Conservation (phyloP, 2,888 invertebrate genomes). For the Caenorhabditis zanzibari region DNA sequence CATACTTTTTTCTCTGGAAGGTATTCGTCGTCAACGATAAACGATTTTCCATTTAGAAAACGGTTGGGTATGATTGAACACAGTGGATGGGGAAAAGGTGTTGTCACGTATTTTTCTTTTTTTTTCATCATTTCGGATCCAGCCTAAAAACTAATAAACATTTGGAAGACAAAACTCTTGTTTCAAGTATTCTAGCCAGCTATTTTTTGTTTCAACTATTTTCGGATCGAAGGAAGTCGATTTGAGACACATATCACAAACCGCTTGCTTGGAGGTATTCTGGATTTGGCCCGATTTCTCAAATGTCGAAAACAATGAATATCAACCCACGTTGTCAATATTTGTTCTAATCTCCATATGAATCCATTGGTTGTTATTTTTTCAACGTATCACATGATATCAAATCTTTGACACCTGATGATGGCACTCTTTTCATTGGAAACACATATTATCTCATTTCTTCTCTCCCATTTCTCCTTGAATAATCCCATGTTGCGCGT, state of each 20-base stretch:
- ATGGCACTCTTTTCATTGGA: slow-evolving; percentile 1
- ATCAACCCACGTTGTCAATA: not conserved
- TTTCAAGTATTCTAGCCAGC: not conserved
- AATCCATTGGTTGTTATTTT: not conserved
- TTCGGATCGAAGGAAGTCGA: not conserved
- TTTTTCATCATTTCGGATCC: not conserved
- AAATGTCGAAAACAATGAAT: not conserved
- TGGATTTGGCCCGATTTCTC: not conserved
- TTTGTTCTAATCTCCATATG: not conserved
- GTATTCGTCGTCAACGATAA: not conserved
- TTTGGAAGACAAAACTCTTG: no score
- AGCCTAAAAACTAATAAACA: no score
- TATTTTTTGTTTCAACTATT: no score
- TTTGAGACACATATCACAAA: not conserved
- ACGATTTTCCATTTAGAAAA: not conserved
- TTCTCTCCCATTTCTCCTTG: not conserved
- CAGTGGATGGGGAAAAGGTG: not conserved
- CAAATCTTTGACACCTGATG: no score
- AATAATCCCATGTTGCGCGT: not conserved
- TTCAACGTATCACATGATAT: not conserved
- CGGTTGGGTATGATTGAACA: not conserved
- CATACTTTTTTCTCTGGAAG: not conserved
- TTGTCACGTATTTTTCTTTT: not conserved
- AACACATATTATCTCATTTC: not conserved
- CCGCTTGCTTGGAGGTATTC: not conserved